phyloP scores from a whole-genome alignment of 2,113 vertebrate genomes.

The Melospiza melodia region DNA sequence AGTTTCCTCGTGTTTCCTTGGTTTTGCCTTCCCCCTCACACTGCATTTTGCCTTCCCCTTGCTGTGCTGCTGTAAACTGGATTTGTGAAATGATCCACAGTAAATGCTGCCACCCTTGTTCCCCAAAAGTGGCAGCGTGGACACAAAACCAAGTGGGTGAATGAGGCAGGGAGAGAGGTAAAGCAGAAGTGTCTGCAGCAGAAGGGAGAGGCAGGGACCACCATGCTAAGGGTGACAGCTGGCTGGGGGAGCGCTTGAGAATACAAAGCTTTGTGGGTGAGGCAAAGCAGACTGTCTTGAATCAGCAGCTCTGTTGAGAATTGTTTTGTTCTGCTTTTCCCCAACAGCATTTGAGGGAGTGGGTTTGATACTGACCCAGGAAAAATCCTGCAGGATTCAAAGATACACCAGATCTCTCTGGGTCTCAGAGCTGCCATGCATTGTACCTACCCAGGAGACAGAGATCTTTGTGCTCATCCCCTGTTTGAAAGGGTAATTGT shows the following conservation, averaged over 20 bases:
- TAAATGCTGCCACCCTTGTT: background rate
- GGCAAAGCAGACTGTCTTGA: background rate
- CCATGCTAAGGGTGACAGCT: background rate
- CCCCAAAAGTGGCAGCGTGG: background rate
- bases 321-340: background rate
- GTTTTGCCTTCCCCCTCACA: background rate
- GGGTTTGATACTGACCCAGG: background rate
- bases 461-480: background rate
- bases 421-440: fast-evolving
- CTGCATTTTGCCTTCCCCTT: background rate
- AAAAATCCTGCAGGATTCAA: background rate
- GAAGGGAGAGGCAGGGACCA: background rate
- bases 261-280: background rate
- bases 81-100: background rate
- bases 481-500: background rate
- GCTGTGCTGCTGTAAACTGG: background rate
- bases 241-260: background rate
- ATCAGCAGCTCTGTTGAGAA: background rate
- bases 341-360: background rate
- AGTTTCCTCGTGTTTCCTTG: background rate
- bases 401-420: background rate
- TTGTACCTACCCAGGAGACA: background rate
- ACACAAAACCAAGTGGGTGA: background rate
- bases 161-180: background rate
- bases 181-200: background rate